These are phyloP conservation scores for Chamaetylas fuelleborni DNA, from an alignment of 2,113 vertebrate species.

Conservation along the genomic window DNA sequence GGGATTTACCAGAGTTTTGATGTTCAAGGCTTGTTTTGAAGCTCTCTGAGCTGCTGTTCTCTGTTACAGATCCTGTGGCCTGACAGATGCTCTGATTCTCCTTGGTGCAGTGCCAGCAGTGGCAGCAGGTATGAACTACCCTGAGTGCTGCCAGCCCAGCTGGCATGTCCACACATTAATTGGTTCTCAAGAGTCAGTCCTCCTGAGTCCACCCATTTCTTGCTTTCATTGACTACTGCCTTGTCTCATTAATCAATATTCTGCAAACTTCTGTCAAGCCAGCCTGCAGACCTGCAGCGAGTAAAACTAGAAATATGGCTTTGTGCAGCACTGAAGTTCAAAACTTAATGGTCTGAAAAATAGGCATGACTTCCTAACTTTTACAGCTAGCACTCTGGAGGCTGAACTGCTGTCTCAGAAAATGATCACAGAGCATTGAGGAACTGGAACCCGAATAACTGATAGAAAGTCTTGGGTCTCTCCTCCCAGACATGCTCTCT, in stretches of 20 bases:
- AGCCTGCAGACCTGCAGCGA: background rate
- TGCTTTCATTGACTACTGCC: background rate
- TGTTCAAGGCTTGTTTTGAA: constrained; percentile 9
- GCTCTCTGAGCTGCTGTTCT: background rate
- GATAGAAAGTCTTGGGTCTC: background rate
- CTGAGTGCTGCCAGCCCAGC: background rate
- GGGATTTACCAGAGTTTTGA: background rate
- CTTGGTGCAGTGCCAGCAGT: constrained; percentile 14
- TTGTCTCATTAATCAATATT: background rate
- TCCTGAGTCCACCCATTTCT: constrained; percentile 8
- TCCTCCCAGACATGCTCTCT: background rate
- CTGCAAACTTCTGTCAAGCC: background rate
- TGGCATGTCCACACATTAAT: constrained; percentile 42
- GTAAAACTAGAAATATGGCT: background rate
- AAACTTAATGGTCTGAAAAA: background rate
- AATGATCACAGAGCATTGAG: background rate
- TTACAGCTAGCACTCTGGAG: background rate
- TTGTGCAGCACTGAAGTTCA: background rate
- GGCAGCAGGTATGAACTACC: constrained; percentile 29
- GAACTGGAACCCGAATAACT: background rate
- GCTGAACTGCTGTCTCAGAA: background rate
- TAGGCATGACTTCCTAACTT: background rate
- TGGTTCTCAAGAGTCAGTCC: constrained; percentile 15
- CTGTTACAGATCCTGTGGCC: background rate
- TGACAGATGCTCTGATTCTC: constrained; percentile 15